Evolutionary conservation across 1,140 invertebrate genomes (phyloP).

Genomic region (Drosophila trapezifrons): DNA sequence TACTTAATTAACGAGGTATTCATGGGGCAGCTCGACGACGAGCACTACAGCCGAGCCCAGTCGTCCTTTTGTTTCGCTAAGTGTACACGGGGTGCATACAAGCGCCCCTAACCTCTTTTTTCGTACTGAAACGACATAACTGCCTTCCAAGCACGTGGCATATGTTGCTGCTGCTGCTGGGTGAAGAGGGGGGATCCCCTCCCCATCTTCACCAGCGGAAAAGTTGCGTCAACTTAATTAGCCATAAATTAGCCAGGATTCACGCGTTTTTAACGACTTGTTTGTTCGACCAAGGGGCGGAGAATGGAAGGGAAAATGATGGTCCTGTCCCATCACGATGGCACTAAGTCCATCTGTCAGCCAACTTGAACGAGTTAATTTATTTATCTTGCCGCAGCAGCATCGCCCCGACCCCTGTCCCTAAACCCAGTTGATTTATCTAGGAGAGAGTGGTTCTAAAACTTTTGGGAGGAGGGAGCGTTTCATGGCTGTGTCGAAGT

Average conservation of each 20-base stretch:
- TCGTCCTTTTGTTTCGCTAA: constrained; percentile 38
- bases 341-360: constrained; percentile 52
- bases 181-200: neutral
- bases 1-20: constrained; percentile 68
- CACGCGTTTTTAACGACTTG: constrained; percentile 67
- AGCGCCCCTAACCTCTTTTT: neutral
- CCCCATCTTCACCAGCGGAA: constrained; percentile 8
- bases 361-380: constrained; percentile 64
- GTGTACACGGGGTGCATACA: constrained; percentile 31
- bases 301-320: neutral
- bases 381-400: constrained; percentile 49
- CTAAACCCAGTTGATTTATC: constrained; percentile 60
- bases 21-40: constrained; percentile 23
- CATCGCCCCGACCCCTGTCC: constrained; percentile 11
- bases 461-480: constrained; percentile 12
- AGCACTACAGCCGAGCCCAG: constrained; percentile 6
- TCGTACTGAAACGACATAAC: constrained; percentile 21
- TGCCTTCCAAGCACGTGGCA: constrained; percentile 46
- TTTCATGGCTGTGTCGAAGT: constrained; percentile 22
- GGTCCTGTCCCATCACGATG: constrained; percentile 31
- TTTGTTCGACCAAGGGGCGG: constrained; percentile 29
- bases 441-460: constrained; percentile 43
- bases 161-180: constrained; percentile 18
- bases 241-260: constrained; percentile 65
- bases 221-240: constrained; percentile 67